A percentile compares a stretch with the other conserved stretches of the same genome.
Evolutionary conservation across 2,113 vertebrate species (phyloP).

Genomic region (Pavo muticus): DNA sequence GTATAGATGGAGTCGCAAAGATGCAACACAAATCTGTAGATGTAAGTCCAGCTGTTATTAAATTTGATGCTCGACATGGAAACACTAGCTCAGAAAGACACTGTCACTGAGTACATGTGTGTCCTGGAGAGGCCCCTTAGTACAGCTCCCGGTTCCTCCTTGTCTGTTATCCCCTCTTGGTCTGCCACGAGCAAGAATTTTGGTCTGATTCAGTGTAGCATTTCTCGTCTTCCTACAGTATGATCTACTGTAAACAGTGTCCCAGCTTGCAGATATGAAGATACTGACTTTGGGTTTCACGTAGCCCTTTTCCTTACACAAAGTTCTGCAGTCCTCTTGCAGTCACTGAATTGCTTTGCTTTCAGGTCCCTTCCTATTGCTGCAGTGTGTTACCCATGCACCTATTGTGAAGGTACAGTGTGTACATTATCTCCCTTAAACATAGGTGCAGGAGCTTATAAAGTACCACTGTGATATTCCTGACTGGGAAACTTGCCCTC

Average conservation of each 20-base stretch:
- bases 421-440: constrained; percentile 23
- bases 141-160: not conserved
- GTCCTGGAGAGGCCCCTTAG: not conserved
- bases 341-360: not conserved
- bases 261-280: not conserved
- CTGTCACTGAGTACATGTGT: not conserved
- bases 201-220: not conserved
- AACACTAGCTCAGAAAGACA: not conserved
- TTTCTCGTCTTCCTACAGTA: not conserved
- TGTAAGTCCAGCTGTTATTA: not conserved
- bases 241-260: not conserved
- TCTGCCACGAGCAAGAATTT: not conserved
- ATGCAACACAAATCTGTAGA: not conserved
- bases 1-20: not conserved
- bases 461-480: constrained; percentile 39
- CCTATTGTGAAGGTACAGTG: not conserved
- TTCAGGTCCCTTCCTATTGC: not conserved
- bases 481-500: constrained; percentile 74
- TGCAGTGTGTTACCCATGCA: not conserved
- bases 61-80: not conserved
- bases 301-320: not conserved
- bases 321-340: not conserved
- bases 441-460: constrained; percentile 60
- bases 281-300: not conserved
- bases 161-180: not conserved